Evolutionary conservation across 2,113 vertebrate species (phyloP).

Genomic region (Alligator mississippiensis): DNA sequence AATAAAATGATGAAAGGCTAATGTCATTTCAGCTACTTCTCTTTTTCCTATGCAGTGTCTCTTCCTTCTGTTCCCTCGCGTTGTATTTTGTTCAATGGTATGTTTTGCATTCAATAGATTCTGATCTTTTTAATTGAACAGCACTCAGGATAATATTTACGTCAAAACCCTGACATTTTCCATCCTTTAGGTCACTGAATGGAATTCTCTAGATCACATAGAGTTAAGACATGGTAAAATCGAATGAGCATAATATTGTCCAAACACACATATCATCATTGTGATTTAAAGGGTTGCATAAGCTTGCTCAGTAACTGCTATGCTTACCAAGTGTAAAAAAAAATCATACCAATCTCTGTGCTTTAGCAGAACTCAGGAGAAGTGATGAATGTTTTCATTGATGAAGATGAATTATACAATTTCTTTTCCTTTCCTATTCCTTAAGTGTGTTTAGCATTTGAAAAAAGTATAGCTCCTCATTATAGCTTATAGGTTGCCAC

Average conservation of each 20-base stretch:
- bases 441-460: conserved; percentile 14
- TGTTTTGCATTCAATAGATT: conserved; percentile 22
- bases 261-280: background rate
- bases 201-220: background rate
- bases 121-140: conserved; percentile 32
- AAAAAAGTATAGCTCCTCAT: conserved; percentile 16
- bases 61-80: background rate
- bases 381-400: conserved; percentile 38
- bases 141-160: conserved; percentile 28
- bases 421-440: background rate
- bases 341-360: background rate
- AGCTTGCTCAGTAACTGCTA: background rate
- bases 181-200: conserved; percentile 19
- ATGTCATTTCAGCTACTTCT: background rate
- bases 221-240: conserved; percentile 18
- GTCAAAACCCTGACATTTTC: conserved; percentile 2
- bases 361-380: background rate
- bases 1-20: conserved; percentile 11
- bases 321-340: background rate
- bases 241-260: conserved; percentile 2
- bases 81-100: conserved; percentile 27
- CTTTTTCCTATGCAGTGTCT: background rate
- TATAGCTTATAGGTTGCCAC: conserved; percentile 11
- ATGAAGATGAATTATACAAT: conserved; percentile 1
- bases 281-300: background rate